Evolutionary conservation across 2,888 invertebrate genomes (phyloP).

Genomic region (Synergus japonicus): DNA sequence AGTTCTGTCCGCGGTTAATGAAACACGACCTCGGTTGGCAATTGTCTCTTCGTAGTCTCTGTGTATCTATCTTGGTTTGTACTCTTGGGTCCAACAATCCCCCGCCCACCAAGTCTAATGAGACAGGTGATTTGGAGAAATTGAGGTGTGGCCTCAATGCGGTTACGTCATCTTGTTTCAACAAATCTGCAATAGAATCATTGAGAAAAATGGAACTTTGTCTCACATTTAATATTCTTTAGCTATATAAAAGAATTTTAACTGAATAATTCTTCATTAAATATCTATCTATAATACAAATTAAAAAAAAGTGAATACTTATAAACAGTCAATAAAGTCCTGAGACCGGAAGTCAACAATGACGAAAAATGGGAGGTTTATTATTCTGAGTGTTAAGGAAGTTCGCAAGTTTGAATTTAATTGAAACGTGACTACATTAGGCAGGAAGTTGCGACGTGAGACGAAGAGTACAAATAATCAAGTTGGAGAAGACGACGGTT

Average conservation of each 20-base stretch:
- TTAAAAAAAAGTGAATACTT: background rate
- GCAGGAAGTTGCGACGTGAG: background rate
- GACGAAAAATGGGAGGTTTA: background rate
- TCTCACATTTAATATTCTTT: background rate
- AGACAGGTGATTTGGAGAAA: conserved; percentile 34
- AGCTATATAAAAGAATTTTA: no score
- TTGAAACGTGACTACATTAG: conserved; percentile 11
- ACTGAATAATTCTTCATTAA: no score
- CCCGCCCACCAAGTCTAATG: conserved; percentile 17
- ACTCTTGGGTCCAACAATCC: conserved; percentile 16
- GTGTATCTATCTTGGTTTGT: conserved; percentile 20
- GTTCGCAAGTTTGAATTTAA: conserved; percentile 21
- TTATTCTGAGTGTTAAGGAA: background rate
- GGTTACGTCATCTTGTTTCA: conserved; percentile 19
- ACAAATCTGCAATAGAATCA: background rate
- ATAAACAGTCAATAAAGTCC: background rate
- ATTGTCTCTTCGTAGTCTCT: conserved; percentile 58
- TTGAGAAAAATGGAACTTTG: background rate
- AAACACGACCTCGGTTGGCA: conserved; percentile 70
- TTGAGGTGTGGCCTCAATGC: conserved; percentile 18
- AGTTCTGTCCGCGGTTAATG: conserved; percentile 68
- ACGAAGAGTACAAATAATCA: conserved; percentile 23
- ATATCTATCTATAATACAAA: no score
- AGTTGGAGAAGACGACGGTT: conserved; percentile 7
- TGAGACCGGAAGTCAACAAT: no score